A percentile compares a stretch with the other conserved stretches of the same genome.
Conservation (phyloP, 1,140 invertebrate species). For the Cotesia glomerata region DNA sequence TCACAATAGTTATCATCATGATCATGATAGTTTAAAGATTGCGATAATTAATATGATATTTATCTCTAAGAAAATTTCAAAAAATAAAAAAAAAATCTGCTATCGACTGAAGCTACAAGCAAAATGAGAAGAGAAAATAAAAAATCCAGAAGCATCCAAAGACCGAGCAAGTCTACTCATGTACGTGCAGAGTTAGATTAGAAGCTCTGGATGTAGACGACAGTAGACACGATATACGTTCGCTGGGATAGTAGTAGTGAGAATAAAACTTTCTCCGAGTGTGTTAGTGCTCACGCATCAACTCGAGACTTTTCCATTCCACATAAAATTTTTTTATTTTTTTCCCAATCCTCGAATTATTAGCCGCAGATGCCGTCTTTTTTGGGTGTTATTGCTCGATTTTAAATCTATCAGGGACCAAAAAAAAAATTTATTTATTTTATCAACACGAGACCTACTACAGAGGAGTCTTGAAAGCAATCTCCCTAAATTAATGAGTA, state of each 20-base stretch:
- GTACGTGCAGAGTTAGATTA: slow-evolving; percentile 60
- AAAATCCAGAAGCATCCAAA: slow-evolving; percentile 14
- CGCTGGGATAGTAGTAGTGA: slow-evolving; percentile 47
- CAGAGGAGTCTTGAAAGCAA: no score
- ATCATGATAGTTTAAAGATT: no score
- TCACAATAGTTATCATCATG: no score
- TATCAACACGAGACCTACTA: no score
- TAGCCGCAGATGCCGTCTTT: slow-evolving; percentile 51
- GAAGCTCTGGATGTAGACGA: slow-evolving; percentile 36
- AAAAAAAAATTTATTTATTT: no score
- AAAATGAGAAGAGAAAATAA: not conserved
- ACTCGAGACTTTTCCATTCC: slow-evolving; percentile 12
- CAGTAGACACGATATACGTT: slow-evolving; percentile 21
- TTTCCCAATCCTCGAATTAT: slow-evolving; percentile 52
- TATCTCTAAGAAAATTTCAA: slow-evolving; percentile 31
- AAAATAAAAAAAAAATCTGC: slow-evolving; percentile 32
- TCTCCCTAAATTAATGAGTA: no score
- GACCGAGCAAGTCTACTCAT: slow-evolving; percentile 31
- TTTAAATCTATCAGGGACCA: no score
- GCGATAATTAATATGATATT: no score
- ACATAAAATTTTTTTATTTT: slow-evolving; percentile 15
- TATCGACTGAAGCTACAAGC: slow-evolving; percentile 18
- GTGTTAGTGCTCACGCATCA: slow-evolving; percentile 35
- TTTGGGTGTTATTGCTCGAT: not conserved
- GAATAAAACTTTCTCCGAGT: slow-evolving; percentile 62